Evolutionary conservation across 2,797 vertebrate genomes (phyloP), one percentile per base, ranked within the genome.

Genomic region (Phaenicophaeus curvirostris): DNA sequence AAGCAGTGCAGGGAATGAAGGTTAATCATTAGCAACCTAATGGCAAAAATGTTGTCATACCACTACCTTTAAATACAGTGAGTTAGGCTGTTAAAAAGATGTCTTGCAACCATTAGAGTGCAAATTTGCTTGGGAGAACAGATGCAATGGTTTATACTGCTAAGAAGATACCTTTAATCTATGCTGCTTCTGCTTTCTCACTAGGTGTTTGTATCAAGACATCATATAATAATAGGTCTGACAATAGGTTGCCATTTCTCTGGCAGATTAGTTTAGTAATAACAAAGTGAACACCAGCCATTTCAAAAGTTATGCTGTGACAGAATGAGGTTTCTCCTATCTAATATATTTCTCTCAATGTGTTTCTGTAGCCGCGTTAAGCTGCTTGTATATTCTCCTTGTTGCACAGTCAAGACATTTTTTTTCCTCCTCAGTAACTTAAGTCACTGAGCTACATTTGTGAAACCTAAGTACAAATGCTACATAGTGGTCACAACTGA

Each of bases 181-280:
- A 1, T 67, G 30, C 53, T 46, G 1, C 23, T 65, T 66, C 15
- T 55, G 24, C 41, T 41, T 89, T 73, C 68, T 81, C 4, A 0
- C 27, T 35, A 7, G 27, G 5, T 25, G 18, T 69, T 76, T 35
- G 17, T 46, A 10, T 51, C 61, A 59, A 18, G 39, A 53, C 5
- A 2, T 1, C 2, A 31, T 58, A 58, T 73, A n/a, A n/a, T n/a
- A n/a, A n/a, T n/a, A n/a, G n/a, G n/a, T 3, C 0, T 54, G 75
- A 35, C 11, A 67, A 39, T 41, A 74, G 48, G 7, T n/a, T 65
- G 63, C 63, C 53, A 37, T 86, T 80, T 75, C 77, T 86, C 39
- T 88, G 35, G 25, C 66, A 82, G 58, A 37, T 72, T 27, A 13
- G 11, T 83, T 71, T 72, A 68, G 17, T 42, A 78, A 54, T 37